phyloP scores from a whole-genome alignment of 2,113 vertebrate species.

The Amphilophus citrinellus region DNA sequence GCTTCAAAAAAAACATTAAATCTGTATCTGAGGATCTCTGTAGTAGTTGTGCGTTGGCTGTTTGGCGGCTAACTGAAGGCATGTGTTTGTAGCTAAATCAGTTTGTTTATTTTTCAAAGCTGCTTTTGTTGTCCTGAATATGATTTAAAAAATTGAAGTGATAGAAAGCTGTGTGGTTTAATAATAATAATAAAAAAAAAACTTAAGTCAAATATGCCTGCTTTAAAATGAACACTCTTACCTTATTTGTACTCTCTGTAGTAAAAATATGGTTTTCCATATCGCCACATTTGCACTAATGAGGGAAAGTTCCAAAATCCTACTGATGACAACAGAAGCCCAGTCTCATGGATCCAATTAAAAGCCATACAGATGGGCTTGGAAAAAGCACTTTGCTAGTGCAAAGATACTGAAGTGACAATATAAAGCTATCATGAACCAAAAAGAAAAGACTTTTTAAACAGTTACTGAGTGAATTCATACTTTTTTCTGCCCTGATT shows the following conservation, averaged over 20 bases:
- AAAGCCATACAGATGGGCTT: too few species aligned
- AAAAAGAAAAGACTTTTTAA: not conserved
- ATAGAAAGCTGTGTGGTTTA: not conserved
- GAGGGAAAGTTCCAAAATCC: not conserved
- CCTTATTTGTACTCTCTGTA: not conserved
- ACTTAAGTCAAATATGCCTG: not conserved
- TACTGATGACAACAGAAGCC: not conserved
- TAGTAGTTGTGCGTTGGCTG: slow-evolving; percentile 56
- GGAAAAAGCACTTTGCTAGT: not conserved
- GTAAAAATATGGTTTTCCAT: not conserved
- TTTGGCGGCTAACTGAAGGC: slow-evolving; percentile 57
- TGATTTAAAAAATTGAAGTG: not conserved
- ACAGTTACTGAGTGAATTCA: not conserved
- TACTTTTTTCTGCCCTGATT: not conserved
- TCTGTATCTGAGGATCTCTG: not conserved
- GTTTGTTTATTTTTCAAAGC: not conserved
- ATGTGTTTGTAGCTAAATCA: not conserved
- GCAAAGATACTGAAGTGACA: not conserved
- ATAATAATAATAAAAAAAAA: not conserved
- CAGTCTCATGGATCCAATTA: not conserved
- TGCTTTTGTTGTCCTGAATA: not conserved
- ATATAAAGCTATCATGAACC: not conserved
- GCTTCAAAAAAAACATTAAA: slow-evolving; percentile 33
- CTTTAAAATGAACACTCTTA: not conserved
- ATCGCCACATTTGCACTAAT: not conserved